These are phyloP conservation scores for Polymixis lichenea DNA, from an alignment of 2,888 invertebrate genomes.

Conservation along the genomic window DNA sequence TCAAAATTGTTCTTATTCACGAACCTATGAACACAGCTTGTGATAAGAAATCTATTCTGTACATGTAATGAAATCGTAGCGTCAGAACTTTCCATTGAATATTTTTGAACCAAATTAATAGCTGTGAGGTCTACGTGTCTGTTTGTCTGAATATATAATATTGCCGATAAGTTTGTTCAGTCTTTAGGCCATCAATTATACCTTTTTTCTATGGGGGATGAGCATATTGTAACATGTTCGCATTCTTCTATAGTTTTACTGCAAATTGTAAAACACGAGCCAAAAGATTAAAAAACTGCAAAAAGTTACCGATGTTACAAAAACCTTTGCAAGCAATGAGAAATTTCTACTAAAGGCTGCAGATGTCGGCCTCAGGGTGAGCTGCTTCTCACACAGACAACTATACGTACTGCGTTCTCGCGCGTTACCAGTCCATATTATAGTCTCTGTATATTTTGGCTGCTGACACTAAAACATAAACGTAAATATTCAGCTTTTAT, in stretches of 20 bases:
- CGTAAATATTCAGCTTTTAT: neutral
- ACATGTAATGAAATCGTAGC: neutral
- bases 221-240: neutral
- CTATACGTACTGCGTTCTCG: too few species aligned
- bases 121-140: neutral
- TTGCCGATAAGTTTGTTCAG: neutral
- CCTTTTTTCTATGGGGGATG: neutral
- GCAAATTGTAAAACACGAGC: neutral
- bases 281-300: neutral
- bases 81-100: neutral
- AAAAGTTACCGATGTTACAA: neutral
- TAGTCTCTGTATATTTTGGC: neutral
- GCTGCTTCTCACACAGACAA: neutral
- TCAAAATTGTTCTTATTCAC: neutral
- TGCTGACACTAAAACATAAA: neutral
- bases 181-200: neutral
- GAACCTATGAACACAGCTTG: neutral
- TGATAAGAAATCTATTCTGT: neutral
- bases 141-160: neutral
- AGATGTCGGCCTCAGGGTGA: neutral
- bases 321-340: neutral
- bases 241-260: too few species aligned
- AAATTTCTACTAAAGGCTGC: neutral
- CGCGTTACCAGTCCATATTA: neutral
- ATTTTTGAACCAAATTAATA: neutral